phyloP scores from a whole-genome alignment of 2,113 vertebrate species.

The Dicaeum eximium region DNA sequence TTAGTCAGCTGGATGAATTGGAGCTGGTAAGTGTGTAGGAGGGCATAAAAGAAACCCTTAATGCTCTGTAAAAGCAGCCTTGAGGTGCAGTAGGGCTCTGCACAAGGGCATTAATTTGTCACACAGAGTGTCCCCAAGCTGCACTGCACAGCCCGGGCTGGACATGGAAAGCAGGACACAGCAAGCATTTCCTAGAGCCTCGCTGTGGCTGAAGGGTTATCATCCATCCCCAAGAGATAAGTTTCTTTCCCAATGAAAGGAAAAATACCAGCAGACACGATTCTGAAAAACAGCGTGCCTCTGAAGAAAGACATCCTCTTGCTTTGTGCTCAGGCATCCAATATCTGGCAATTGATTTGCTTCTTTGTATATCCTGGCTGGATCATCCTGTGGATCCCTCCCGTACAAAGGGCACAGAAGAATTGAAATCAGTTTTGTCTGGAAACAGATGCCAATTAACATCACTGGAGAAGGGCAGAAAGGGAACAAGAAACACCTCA shows the following conservation, averaged over 20 bases:
- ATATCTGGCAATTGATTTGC: background rate
- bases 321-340: background rate
- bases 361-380: background rate
- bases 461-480: background rate
- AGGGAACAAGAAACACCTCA: background rate
- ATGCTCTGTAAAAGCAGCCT: background rate
- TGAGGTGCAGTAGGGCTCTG: background rate
- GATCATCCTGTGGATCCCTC: background rate
- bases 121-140: rapidly evolving
- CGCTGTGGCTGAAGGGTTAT: background rate
- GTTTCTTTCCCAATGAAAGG: background rate
- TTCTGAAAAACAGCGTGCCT: background rate
- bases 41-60: background rate
- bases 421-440: background rate
- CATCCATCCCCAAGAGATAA: background rate
- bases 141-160: background rate
- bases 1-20: background rate
- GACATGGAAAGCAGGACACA: background rate
- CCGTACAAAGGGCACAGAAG: background rate
- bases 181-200: background rate
- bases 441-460: background rate
- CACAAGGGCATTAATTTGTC: background rate
- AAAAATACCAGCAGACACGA: background rate
- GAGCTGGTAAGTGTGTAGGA: background rate
- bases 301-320: background rate